phyloP scores from a whole-genome alignment of 2,113 vertebrate genomes.

The Numenius arquata region DNA sequence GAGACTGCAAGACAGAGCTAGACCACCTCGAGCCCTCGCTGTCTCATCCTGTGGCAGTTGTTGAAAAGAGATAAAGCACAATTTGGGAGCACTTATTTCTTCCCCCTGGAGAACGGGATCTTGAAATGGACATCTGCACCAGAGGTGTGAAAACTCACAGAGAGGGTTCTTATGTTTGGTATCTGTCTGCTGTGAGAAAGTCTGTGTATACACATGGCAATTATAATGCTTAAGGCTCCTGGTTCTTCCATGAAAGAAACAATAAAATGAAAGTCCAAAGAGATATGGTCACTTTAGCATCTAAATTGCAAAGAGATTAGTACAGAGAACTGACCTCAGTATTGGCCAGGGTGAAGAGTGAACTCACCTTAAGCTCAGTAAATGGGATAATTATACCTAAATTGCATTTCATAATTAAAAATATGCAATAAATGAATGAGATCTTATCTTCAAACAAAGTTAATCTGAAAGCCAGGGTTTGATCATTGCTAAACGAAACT shows the following conservation, averaged over 20 bases:
- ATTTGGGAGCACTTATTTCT: not conserved
- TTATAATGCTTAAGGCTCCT: not conserved
- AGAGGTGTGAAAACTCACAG: not conserved
- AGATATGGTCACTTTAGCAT: not conserved
- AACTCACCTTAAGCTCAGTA: slow-evolving; percentile 1
- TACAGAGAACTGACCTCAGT: not conserved
- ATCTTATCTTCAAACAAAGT: slow-evolving; percentile 14
- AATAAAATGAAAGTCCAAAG: not conserved
- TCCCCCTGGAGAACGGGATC: not conserved
- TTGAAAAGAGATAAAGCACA: not conserved
- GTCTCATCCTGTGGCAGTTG: not conserved
- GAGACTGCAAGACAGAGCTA: not conserved
- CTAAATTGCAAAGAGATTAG: not conserved
- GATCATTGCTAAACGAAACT: slow-evolving; percentile 20
- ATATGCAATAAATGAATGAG: slow-evolving; percentile 37
- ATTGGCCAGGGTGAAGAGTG: not conserved
- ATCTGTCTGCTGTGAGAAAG: not conserved
- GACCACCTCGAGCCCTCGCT: not conserved
- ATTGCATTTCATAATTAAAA: slow-evolving; percentile 57
- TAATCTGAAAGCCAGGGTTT: not conserved
- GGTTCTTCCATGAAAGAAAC: not conserved
- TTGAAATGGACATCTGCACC: not conserved
- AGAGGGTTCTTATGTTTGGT: not conserved
- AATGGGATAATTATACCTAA: slow-evolving; percentile 15
- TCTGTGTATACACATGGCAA: not conserved